Percentiles rank a stretch among this genome's conserved stretches.
phyloP scores from a whole-genome alignment of 1,140 invertebrate species.

The Drosophila watanabei region DNA sequence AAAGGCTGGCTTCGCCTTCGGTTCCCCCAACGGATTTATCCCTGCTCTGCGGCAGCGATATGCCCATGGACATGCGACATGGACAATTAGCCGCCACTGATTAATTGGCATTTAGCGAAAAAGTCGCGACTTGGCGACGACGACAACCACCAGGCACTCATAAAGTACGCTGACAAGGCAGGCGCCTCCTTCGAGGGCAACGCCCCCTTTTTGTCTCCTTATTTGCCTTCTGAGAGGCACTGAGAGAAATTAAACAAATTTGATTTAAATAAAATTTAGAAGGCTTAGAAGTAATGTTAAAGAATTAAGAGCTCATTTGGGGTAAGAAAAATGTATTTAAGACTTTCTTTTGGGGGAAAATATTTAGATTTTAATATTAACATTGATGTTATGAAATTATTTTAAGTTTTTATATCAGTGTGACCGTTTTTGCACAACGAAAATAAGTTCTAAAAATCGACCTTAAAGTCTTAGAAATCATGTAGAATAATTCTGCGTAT shows the following conservation, averaged over 20 bases:
- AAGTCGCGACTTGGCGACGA: slow-evolving; percentile 64
- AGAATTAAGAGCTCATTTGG: not conserved
- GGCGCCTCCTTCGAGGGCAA: slow-evolving; percentile 29
- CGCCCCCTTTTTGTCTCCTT: slow-evolving; percentile 8
- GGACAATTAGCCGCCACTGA: slow-evolving; percentile 71
- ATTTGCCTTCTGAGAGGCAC: not conserved
- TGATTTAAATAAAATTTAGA: no score
- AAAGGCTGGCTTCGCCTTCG: no score
- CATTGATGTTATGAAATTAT: no score
- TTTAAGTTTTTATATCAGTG: no score
- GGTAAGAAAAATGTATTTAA: not conserved
- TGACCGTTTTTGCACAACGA: no score
- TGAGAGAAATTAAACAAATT: not conserved
- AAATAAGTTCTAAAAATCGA: no score
- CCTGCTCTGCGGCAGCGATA: slow-evolving; percentile 22
- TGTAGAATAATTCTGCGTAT: no score
- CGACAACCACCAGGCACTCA: slow-evolving; percentile 36
- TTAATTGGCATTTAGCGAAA: slow-evolving; percentile 66
- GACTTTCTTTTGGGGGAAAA: not conserved
- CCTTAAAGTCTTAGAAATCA: no score
- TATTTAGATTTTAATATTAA: no score
- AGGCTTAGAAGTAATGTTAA: no score
- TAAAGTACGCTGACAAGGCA: slow-evolving; percentile 34
- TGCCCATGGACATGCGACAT: slow-evolving; percentile 44
- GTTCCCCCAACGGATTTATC: slow-evolving; percentile 8